phyloP scores from a whole-genome alignment of 2,797 vertebrate species.

The Phrynocephalus guinanensis region DNA sequence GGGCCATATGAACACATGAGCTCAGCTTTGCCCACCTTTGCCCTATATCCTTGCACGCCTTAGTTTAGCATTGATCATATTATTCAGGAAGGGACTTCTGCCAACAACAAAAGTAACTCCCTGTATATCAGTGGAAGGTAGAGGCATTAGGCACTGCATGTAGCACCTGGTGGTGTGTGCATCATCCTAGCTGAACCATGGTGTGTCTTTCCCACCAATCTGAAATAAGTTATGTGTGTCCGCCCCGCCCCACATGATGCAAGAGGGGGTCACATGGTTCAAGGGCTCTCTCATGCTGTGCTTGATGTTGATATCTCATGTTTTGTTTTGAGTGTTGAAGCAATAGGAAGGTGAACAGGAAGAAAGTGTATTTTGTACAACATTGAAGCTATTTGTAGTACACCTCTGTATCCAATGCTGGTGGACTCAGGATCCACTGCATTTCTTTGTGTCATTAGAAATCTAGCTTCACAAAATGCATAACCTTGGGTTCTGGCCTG shows the following conservation, averaged over 20 bases:
- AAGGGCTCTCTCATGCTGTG: not conserved
- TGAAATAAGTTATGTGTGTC: not conserved
- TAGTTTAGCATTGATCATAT: not conserved
- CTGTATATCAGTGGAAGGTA: not conserved
- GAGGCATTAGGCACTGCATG: not conserved
- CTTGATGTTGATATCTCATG: not conserved
- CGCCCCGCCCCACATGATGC: not conserved
- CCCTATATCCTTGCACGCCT: not conserved
- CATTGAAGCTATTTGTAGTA: no score
- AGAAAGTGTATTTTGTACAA: not conserved
- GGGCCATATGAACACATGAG: no score
- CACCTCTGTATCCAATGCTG: no score
- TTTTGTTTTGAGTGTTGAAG: not conserved
- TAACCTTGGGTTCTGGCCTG: no score
- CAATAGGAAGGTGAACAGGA: not conserved
- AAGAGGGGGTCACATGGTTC: not conserved
- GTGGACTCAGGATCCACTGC: no score
- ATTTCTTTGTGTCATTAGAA: no score
- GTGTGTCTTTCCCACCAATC: not conserved
- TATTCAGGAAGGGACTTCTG: not conserved
- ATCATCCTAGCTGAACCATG: not conserved
- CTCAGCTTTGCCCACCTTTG: not conserved
- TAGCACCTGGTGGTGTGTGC: not conserved
- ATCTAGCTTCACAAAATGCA: no score
- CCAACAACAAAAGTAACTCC: not conserved